These are phyloP conservation scores for Leptopilina boulardi DNA, from an alignment of 1,140 invertebrate species.

Conservation along the genomic window DNA sequence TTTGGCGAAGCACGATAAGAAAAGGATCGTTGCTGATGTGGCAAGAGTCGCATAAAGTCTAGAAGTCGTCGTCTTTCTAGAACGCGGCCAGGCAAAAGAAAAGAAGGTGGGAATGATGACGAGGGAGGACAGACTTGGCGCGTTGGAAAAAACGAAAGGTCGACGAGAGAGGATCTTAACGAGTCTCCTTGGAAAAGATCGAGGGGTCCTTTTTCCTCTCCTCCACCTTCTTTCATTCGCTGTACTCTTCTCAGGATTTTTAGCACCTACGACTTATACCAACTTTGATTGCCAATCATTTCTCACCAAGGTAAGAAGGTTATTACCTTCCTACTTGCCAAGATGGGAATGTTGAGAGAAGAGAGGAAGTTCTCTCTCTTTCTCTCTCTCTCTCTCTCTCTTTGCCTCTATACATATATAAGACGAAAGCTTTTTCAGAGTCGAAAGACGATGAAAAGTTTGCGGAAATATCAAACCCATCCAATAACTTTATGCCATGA, in stretches of 20 bases:
- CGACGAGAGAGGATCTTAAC: conserved; percentile 45
- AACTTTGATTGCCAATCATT: conserved; percentile 70
- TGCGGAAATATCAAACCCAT: conserved; percentile 55
- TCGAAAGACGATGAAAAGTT: conserved; percentile 44
- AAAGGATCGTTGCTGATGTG: conserved; percentile 19
- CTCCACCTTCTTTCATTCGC: conserved; percentile 29
- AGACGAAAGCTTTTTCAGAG: conserved; percentile 26
- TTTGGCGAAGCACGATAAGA: conserved; percentile 9
- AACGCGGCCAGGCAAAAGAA: conserved; percentile 21
- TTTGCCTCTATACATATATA: too few species aligned
- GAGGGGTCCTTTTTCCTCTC: conserved; percentile 34
- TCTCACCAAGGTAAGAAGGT: conserved; percentile 59
- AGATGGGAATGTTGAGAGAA: conserved; percentile 38
- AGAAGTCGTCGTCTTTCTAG: conserved; percentile 27
- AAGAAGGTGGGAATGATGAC: conserved; percentile 22
- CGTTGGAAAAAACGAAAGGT: conserved; percentile 35
- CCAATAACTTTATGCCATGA: conserved; percentile 6
- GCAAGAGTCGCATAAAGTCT: conserved; percentile 17
- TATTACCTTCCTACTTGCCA: conserved; percentile 53
- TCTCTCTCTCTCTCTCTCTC: too few species aligned
- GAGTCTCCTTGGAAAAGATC: conserved; percentile 51
- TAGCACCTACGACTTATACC: conserved; percentile 52
- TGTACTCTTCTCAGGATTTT: conserved; percentile 36
- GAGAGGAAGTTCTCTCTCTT: conserved; percentile 27
- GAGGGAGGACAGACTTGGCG: conserved; percentile 4